phyloP scores from a whole-genome alignment of 2,113 vertebrate species.

The Corythaixoides concolor region DNA sequence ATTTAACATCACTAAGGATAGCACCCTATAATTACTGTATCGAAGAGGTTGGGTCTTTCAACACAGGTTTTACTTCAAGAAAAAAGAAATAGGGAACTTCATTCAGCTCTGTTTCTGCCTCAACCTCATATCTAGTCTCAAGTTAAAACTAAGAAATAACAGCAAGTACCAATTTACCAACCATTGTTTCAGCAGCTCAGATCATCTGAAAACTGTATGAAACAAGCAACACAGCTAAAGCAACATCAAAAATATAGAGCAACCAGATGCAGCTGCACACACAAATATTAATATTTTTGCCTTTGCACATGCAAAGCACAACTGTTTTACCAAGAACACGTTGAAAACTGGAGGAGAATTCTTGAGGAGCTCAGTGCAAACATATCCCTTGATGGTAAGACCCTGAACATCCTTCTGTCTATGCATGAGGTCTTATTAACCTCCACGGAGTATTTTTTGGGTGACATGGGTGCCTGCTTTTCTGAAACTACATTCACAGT shows the following conservation, averaged over 20 bases:
- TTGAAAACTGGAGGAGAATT: not conserved
- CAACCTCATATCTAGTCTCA: not conserved
- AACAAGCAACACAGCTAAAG: not conserved
- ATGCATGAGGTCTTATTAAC: not conserved
- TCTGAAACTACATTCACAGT: not conserved
- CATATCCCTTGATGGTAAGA: not conserved
- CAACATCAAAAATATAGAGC: not conserved
- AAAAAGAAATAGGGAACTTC: not conserved
- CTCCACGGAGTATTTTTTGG: not conserved
- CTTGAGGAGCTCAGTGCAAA: not conserved
- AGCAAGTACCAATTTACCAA: not conserved
- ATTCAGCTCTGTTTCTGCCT: not conserved
- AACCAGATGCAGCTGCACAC: not conserved
- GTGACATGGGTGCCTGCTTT: not conserved
- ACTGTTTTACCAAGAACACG: not conserved
- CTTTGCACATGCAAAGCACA: not conserved
- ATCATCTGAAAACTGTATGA: not conserved
- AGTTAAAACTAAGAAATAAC: not conserved
- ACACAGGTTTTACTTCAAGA: slow-evolving; percentile 8
- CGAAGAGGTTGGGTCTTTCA: not conserved
- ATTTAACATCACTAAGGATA: slow-evolving; percentile 65
- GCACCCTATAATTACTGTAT: slow-evolving; percentile 60
- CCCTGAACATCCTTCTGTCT: not conserved
- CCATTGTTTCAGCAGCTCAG: not conserved
- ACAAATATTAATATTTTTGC: not conserved